Conservation (phyloP, 2,797 vertebrate genomes). For the Coilia nasus region DNA sequence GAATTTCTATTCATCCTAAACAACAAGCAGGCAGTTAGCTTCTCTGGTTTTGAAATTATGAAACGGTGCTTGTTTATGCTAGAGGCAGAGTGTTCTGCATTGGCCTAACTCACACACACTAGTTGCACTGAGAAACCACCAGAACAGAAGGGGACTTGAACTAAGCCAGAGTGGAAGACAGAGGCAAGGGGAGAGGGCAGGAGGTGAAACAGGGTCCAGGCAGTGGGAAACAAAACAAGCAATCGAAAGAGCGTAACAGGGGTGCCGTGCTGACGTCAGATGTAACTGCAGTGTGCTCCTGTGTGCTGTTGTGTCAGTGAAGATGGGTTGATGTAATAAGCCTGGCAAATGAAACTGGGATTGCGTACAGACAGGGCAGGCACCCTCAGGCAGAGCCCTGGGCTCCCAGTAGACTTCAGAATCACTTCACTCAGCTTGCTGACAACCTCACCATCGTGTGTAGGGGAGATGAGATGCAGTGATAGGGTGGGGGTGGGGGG, state of each 20-base stretch:
- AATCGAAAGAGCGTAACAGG: background rate
- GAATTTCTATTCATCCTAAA: too few relatives aligned
- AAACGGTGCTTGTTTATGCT: too few relatives aligned
- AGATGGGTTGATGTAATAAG: background rate
- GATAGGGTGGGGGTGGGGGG: too few relatives aligned
- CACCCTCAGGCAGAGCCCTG: background rate
- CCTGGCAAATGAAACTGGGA: slow-evolving; percentile 16
- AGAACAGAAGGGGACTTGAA: background rate
- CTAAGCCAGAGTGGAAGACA: background rate
- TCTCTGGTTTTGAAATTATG: too few relatives aligned
- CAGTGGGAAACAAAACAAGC: background rate
- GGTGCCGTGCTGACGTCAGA: background rate
- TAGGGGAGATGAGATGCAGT: too few relatives aligned
- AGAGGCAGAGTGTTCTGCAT: too few relatives aligned
- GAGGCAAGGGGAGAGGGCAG: background rate
- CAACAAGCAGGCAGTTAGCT: too few relatives aligned
- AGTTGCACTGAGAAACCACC: background rate
- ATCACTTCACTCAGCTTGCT: slow-evolving; percentile 17
- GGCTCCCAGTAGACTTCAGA: slow-evolving; percentile 3
- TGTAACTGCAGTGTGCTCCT: background rate
- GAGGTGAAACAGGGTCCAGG: background rate
- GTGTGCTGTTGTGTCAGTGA: background rate
- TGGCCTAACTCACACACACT: too few relatives aligned
- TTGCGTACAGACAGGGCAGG: background rate
- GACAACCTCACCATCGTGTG: background rate